A percentile compares a stretch with the other conserved stretches of the same genome.
Conservation (phyloP, 1,140 invertebrate species). For the Wasmannia auropunctata region DNA sequence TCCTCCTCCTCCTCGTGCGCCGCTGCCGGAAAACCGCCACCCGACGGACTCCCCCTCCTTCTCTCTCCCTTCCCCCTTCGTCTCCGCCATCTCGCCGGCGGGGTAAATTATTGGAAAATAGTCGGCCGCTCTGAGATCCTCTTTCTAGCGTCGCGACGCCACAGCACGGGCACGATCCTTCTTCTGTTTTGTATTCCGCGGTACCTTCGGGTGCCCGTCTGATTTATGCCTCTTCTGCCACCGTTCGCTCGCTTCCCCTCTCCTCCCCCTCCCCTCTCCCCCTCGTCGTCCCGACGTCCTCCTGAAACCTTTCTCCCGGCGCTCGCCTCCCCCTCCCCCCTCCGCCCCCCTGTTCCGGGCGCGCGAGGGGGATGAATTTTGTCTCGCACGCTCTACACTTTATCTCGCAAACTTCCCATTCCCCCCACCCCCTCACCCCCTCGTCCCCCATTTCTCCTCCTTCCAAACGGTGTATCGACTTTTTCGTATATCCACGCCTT, state of each 20-base stretch:
- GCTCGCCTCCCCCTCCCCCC: neutral
- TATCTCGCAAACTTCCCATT: constrained; percentile 60
- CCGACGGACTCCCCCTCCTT: constrained; percentile 12
- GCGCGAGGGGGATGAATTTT: constrained; percentile 70
- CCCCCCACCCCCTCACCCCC: too few species aligned
- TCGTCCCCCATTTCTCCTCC: neutral
- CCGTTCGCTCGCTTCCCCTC: constrained; percentile 15
- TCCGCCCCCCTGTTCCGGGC: constrained; percentile 12
- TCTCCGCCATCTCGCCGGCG: constrained; percentile 31
- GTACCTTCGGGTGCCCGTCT: constrained; percentile 72
- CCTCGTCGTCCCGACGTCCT: neutral
- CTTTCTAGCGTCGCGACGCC: constrained; percentile 23
- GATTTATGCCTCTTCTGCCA: constrained; percentile 70
- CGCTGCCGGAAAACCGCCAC: constrained; percentile 70
- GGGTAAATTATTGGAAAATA: constrained; percentile 82
- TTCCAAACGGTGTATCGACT: constrained; percentile 51
- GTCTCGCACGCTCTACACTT: constrained; percentile 51
- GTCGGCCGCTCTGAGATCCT: constrained; percentile 75
- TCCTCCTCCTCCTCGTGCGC: constrained; percentile 4
- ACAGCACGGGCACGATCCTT: constrained; percentile 66
- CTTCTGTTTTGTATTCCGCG: constrained; percentile 80
- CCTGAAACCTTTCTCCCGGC: neutral
- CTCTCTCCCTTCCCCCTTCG: neutral
- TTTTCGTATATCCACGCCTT: constrained; percentile 47
- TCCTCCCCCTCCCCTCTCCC: too few species aligned